phyloP scores from a whole-genome alignment of 37 sponge, comb jelly and placozoan species.

The Agelas oroides region DNA sequence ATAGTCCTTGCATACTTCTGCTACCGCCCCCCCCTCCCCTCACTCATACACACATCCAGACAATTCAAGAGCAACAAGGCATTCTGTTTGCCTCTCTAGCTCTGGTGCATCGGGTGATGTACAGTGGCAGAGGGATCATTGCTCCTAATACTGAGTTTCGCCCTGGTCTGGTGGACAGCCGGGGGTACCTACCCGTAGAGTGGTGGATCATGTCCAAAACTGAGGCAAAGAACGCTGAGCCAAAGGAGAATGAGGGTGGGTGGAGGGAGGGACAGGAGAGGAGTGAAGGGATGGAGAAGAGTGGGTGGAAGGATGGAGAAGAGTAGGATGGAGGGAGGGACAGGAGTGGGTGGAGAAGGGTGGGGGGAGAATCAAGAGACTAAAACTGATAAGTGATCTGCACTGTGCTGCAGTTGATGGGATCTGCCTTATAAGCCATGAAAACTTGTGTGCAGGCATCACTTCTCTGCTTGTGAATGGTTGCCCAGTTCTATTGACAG shows the following conservation, averaged over 20 bases:
- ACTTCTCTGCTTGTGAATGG: slow-evolving; percentile 53
- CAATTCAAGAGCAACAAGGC: slow-evolving; percentile 59
- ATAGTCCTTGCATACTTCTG: no score
- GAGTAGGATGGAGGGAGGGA: no score
- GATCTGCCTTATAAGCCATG: no score
- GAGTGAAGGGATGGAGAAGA: no score
- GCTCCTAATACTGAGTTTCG: slow-evolving; percentile 75
- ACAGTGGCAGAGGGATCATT: slow-evolving; percentile 80
- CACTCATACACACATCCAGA: neutral
- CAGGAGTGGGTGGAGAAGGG: no score
- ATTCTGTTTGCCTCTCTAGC: slow-evolving; percentile 75
- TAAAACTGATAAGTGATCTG: no score
- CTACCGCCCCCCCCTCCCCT: no score
- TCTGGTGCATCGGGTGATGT: slow-evolving; percentile 71
- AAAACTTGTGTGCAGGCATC: no score
- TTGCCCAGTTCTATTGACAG: slow-evolving; percentile 36
- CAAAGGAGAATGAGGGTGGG: slow-evolving; percentile 66
- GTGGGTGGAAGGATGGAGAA: no score
- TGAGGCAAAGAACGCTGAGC: slow-evolving; percentile 68
- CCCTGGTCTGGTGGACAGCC: slow-evolving; percentile 46
- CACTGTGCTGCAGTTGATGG: no score
- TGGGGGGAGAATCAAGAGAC: no score
- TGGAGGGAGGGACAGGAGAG: neutral
- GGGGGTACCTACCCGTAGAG: slow-evolving; percentile 87
- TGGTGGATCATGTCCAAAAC: slow-evolving; percentile 96